These are phyloP conservation scores for Plumapathes pennacea DNA, from an alignment of 92 coral and sea anemone species.

Conservation along the genomic window DNA sequence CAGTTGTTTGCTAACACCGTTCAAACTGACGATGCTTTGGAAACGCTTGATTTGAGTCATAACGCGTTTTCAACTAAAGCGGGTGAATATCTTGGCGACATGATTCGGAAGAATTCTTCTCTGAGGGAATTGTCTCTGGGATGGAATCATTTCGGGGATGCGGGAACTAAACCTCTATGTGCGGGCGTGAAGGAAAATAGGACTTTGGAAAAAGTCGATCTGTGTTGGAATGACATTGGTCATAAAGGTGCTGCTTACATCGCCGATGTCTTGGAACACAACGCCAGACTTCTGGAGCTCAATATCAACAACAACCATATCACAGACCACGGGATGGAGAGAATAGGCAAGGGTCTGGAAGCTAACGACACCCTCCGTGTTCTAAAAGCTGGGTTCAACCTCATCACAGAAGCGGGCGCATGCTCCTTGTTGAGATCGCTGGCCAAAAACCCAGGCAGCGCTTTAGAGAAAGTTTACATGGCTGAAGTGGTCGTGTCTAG, in stretches of 20 bases:
- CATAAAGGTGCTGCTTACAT: constrained; percentile 55
- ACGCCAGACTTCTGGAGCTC: constrained; percentile 63
- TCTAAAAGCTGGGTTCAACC: constrained; percentile 63
- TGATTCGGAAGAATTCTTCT: constrained; percentile 53
- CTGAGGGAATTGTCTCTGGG: constrained; percentile 62
- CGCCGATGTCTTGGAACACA: constrained; percentile 50
- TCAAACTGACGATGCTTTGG: constrained; percentile 65
- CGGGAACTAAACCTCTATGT: constrained; percentile 58
- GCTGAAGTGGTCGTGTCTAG: constrained; percentile 78
- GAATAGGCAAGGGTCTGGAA: constrained; percentile 70
- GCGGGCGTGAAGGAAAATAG: constrained; percentile 54
- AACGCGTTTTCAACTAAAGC: constrained; percentile 53
- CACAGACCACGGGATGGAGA: constrained; percentile 69
- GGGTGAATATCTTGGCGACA: constrained; percentile 65
- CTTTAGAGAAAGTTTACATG: constrained; percentile 47
- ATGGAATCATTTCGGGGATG: constrained; percentile 80
- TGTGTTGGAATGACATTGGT: constrained; percentile 85
- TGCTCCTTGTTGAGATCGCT: constrained; percentile 57
- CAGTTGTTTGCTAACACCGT: constrained; percentile 59
- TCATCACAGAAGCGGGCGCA: constrained; percentile 68
- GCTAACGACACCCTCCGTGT: constrained; percentile 62
- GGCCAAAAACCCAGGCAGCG: constrained; percentile 46
- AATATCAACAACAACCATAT: constrained; percentile 77
- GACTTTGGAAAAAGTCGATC: constrained; percentile 52
- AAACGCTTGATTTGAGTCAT: constrained; percentile 66